Conservation (phyloP, 2,797 vertebrate genomes). For the Phrynocephalus vlangalii region DNA sequence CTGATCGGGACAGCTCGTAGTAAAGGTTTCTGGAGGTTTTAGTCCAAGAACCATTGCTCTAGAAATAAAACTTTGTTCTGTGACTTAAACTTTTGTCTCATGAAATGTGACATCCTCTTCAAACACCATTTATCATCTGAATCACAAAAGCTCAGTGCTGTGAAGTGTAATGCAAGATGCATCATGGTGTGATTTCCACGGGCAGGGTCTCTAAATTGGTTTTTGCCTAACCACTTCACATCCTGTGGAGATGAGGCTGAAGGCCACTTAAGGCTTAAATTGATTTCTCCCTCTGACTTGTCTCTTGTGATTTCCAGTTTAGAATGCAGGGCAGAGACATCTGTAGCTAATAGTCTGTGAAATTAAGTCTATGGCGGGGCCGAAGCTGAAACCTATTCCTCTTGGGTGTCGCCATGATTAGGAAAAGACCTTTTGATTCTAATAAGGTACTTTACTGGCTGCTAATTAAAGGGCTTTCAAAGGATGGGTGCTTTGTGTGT, state of each 20-base stretch:
- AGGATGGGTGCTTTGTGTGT: not conserved
- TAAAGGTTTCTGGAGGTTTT: no score
- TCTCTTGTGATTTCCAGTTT: not conserved
- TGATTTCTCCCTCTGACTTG: not conserved
- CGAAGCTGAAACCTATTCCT: not conserved
- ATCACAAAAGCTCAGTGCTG: not conserved
- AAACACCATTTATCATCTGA: not conserved
- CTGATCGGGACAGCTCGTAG: no score
- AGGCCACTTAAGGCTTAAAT: not conserved
- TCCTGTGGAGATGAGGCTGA: not conserved
- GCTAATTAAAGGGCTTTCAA: no score
- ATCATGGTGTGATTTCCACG: not conserved
- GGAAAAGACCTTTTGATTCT: no score
- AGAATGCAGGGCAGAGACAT: not conserved
- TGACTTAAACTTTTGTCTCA: not conserved
- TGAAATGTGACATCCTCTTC: not conserved
- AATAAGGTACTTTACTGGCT: no score
- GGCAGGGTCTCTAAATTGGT: not conserved
- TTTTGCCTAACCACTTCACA: constrained; percentile 6
- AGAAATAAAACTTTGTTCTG: not conserved
- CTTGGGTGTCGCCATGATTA: not conserved
- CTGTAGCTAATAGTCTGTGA: not conserved
- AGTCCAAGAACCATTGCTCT: no score
- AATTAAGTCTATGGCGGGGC: not conserved
- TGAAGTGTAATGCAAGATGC: not conserved